Percentiles rank a stretch among this genome's conserved stretches.
phyloP scores from a whole-genome alignment of 1,140 invertebrate genomes.

The Phymastichus coffea region DNA sequence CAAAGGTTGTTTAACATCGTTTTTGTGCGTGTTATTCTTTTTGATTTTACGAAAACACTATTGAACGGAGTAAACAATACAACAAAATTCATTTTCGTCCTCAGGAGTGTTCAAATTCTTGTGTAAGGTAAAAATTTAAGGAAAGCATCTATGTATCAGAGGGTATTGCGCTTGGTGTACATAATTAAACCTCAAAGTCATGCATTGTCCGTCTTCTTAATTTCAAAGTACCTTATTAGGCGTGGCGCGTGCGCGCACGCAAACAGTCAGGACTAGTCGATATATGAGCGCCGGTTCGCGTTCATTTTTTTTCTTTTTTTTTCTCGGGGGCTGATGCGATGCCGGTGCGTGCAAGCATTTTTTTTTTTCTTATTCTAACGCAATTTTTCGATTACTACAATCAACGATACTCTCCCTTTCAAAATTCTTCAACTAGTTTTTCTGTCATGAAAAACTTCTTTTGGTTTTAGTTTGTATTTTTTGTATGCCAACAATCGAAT shows the following conservation, averaged over 20 bases:
- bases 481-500: not conserved
- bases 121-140: slow-evolving; percentile 9
- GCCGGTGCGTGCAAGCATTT: slow-evolving; percentile 5
- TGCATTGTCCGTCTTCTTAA: slow-evolving; percentile 12
- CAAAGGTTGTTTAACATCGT: not conserved
- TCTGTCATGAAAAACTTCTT: not conserved
- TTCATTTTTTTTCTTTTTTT: too few relatives aligned
- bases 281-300: slow-evolving; percentile 1
- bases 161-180: slow-evolving; percentile 33
- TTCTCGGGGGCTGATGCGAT: too few relatives aligned
- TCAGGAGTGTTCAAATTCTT: slow-evolving; percentile 10
- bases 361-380: slow-evolving; percentile 17
- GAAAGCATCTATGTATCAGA: slow-evolving; percentile 18
- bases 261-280: slow-evolving; percentile 23
- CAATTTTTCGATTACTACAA: not conserved
- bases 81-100: slow-evolving; percentile 17
- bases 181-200: slow-evolving; percentile 11
- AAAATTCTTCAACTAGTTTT: too few relatives aligned
- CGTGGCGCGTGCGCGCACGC: slow-evolving; percentile 9
- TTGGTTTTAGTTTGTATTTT: not conserved
- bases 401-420: slow-evolving; percentile 22
- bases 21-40: slow-evolving; percentile 1
- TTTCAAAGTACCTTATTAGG: slow-evolving; percentile 19
- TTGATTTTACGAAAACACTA: too few relatives aligned
- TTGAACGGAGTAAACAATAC: slow-evolving; percentile 10